Evolutionary conservation across 2,888 invertebrate species (phyloP).

Genomic region (Seira ritae): DNA sequence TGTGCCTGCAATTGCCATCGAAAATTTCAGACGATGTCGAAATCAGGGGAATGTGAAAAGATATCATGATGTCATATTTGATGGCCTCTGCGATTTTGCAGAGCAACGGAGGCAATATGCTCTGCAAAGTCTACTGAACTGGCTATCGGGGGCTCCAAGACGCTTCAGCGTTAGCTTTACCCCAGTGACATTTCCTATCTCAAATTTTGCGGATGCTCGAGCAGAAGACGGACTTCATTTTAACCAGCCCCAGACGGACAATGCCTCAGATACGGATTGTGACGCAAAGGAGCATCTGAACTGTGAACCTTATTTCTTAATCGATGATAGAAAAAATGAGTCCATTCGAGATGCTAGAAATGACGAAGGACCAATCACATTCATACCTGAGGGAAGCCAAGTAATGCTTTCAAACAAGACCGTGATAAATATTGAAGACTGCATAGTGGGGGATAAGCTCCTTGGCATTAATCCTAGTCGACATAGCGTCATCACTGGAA

Average conservation of each 20-base stretch:
- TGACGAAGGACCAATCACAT: background rate
- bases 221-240: background rate
- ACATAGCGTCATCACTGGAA: constrained; percentile 32
- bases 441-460: constrained; percentile 47
- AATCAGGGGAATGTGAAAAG: background rate
- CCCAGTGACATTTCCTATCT: constrained; percentile 10
- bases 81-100: constrained; percentile 32
- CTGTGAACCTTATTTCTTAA: constrained; percentile 38
- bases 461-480: constrained; percentile 4
- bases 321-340: constrained; percentile 25
- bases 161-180: constrained; percentile 42
- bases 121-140: constrained; percentile 10
- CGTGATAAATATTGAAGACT: constrained; percentile 42
- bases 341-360: background rate
- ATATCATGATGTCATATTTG: constrained; percentile 41
- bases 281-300: background rate
- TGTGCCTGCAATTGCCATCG: constrained; percentile 30
- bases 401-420: constrained; percentile 23
- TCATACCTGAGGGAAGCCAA: constrained; percentile 39
- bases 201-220: background rate
- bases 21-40: constrained; percentile 26
- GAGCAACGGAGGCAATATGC: constrained; percentile 12
- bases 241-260: too few species aligned
- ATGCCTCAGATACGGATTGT: too few species aligned
- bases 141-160: constrained; percentile 24